phyloP scores from a whole-genome alignment of 92 coral and sea anemone genomes.

The Siderastrea siderea region DNA sequence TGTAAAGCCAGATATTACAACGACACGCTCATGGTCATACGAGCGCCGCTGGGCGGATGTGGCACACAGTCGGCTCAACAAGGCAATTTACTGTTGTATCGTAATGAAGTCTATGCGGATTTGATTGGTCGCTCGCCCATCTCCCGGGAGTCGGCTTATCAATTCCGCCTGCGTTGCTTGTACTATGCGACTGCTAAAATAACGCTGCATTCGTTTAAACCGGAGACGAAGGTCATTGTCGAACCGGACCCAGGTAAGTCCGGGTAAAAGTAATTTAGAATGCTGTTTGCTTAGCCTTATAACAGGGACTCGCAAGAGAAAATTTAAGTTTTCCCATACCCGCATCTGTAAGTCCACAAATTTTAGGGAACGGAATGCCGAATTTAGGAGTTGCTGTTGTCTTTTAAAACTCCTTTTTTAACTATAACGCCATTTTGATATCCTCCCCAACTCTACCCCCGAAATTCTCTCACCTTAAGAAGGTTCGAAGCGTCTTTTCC shows the following conservation, averaged over 20 bases:
- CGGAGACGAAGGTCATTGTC: slow-evolving; percentile 66
- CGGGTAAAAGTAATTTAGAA: neutral
- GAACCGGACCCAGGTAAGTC: slow-evolving; percentile 65
- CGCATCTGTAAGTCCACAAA: too few relatives aligned
- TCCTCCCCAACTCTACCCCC: too few relatives aligned
- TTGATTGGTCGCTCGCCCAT: slow-evolving; percentile 55
- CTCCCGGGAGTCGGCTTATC: slow-evolving; percentile 77
- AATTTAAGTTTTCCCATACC: neutral
- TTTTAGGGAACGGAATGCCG: neutral
- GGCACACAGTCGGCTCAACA: slow-evolving; percentile 48
- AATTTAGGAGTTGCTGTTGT: neutral
- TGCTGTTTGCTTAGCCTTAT: neutral
- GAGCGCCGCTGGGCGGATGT: slow-evolving; percentile 85
- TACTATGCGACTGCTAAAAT: slow-evolving; percentile 76
- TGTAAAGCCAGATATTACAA: slow-evolving; percentile 63
- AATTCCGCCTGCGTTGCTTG: slow-evolving; percentile 74
- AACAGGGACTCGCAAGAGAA: neutral
- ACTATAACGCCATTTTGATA: too few relatives aligned
- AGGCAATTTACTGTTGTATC: slow-evolving; percentile 68
- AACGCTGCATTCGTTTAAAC: slow-evolving; percentile 75
- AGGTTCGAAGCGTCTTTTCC: too few relatives aligned
- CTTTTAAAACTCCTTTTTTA: too few relatives aligned
- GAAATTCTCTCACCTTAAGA: too few relatives aligned
- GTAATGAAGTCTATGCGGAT: slow-evolving; percentile 76
- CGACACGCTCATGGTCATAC: slow-evolving; percentile 71